phyloP scores from a whole-genome alignment of 2,113 vertebrate species.

The Coptodon rendalli region DNA sequence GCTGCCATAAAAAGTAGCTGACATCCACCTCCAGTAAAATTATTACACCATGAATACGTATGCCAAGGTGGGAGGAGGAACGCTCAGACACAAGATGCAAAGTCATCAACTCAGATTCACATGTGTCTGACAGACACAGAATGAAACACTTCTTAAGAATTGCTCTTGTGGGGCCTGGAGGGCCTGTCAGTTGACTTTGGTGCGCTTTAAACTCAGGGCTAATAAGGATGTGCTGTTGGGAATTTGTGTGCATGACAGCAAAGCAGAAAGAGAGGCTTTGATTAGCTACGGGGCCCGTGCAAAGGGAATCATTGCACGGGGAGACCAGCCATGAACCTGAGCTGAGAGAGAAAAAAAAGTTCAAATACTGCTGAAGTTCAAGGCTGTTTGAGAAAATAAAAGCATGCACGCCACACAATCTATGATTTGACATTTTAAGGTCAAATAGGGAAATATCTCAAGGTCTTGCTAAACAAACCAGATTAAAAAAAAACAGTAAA shows the following conservation, averaged over 20 bases:
- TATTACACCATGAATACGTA: neutral
- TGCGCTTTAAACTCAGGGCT: slow-evolving; percentile 56
- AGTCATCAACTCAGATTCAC: slow-evolving; percentile 19
- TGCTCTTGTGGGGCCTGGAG: slow-evolving; percentile 26
- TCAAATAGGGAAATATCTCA: neutral
- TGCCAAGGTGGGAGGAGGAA: slow-evolving; percentile 27
- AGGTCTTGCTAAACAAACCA: neutral
- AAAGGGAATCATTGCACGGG: slow-evolving; percentile 23
- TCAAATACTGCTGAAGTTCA: neutral
- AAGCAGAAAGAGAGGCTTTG: slow-evolving; percentile 45
- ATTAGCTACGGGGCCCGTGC: slow-evolving; percentile 38
- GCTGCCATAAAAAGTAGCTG: neutral
- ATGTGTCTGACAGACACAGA: slow-evolving; percentile 33
- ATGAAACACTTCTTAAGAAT: slow-evolving; percentile 38
- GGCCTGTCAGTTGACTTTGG: slow-evolving; percentile 49
- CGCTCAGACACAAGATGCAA: slow-evolving; percentile 16
- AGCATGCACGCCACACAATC: neutral
- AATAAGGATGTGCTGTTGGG: slow-evolving; percentile 63
- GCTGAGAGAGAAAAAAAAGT: neutral
- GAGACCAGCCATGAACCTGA: slow-evolving; percentile 11
- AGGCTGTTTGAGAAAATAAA: slow-evolving; percentile 4
- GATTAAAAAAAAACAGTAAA: neutral
- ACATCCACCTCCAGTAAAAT: neutral
- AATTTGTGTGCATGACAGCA: slow-evolving; percentile 56
- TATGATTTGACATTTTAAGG: neutral